Conservation (phyloP, 2,888 invertebrate genomes). For the Hydrotaea diabolus region DNA sequence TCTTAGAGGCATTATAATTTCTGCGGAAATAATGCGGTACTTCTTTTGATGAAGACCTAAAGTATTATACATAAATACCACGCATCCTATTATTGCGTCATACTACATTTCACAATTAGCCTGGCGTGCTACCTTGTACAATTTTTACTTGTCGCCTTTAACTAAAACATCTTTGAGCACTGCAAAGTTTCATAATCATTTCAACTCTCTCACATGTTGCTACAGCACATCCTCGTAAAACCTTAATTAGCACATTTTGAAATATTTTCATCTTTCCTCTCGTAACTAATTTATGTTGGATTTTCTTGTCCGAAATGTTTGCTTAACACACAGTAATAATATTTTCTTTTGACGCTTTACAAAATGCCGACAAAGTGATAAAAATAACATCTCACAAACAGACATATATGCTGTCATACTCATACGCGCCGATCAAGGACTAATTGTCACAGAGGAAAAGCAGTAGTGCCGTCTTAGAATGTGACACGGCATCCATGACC, state of each 20-base stretch:
- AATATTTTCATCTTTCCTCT: conserved; percentile 34
- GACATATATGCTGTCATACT: neutral
- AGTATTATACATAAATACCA: no score
- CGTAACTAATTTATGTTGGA: conserved; percentile 47
- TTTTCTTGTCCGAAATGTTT: conserved; percentile 47
- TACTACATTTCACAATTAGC: no score
- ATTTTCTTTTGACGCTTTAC: conserved; percentile 68
- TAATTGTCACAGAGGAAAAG: conserved; percentile 64
- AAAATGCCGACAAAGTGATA: conserved; percentile 66
- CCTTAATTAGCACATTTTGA: conserved; percentile 66
- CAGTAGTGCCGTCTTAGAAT: conserved; percentile 26
- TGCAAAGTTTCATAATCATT: neutral
- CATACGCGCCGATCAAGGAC: conserved; percentile 66
- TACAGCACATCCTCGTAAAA: conserved; percentile 47
- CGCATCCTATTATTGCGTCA: no score
- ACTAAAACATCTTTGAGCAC: no score
- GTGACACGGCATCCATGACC: neutral
- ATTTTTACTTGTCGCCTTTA: no score
- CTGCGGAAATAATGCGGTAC: no score
- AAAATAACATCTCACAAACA: conserved; percentile 52
- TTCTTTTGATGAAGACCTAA: no score
- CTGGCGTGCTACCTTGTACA: no score
- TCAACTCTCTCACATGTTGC: neutral
- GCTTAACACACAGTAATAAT: conserved; percentile 59
- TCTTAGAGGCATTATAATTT: no score